Evolutionary conservation across 2,888 invertebrate genomes (phyloP), one percentile per base, ranked within the genome.

Genomic region (Morpho helenor): DNA sequence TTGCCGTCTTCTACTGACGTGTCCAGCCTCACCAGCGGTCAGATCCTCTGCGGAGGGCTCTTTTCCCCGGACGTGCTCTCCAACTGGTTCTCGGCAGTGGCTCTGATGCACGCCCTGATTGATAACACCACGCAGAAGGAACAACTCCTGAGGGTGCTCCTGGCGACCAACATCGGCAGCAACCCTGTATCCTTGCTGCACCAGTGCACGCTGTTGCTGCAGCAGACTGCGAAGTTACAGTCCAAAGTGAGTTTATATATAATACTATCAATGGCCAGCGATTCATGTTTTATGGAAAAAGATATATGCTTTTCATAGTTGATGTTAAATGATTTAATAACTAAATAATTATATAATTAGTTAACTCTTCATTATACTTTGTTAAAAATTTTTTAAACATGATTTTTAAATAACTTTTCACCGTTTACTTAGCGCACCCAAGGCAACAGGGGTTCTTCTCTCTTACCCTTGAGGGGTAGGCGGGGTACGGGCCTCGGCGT

Each of bases 81-180:
- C 40, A 98, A 97, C 81, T 99, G 99, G 99, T 97, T 98, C 85
- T 96, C 98, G 0, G 93, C 98, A 0, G 96, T 98, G 0, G 97
- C 98, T 0, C 85, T 99, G 31, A 95, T 97, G 77, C 98, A 99
- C 76, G 95, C 96, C 0, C 90, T 99, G 22, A 94, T 97, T 7
- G 97, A 98, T 62, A 98, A 97, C 78, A 92, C 93, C 0, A 92
- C 91, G 0, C 95, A 96, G 74, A 98, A 98, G 78, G 98, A 99
- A 76, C 97, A 98, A 77, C 81, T 99, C 50, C 82, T 99, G 40
- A 91, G 98, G 58, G 99, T 99, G 5, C 92, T 99, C 63, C 87
- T 99, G 59, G 97, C 98, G 0, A 96, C 96, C 0, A 95, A 95
- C 65, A 92, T 94, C 2, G 96, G 96, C 0, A 94, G 95, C 61